A percentile compares a stretch with the other conserved stretches of the same genome.
Conservation (phyloP, 37 sponge, comb jelly and placozoan species). For the Oscarella lobularis region DNA sequence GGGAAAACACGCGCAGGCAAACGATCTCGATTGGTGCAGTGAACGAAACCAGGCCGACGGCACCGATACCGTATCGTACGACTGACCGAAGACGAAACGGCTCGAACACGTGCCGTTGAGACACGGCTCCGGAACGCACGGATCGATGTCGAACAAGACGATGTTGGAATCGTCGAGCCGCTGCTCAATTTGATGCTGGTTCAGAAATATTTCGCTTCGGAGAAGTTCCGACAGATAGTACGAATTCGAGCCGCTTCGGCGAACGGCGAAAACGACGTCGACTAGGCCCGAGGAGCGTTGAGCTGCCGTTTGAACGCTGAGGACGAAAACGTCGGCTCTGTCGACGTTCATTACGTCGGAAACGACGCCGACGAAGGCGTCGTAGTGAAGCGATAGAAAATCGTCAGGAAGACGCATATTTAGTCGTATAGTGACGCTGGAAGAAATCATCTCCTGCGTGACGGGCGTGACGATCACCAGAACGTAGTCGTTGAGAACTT, state of each 20-base stretch:
- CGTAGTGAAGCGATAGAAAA: neutral
- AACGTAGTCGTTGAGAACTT: neutral
- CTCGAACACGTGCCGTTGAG: neutral
- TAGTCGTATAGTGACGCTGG: neutral
- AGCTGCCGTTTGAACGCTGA: neutral
- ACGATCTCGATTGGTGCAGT: neutral
- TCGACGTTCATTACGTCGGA: neutral
- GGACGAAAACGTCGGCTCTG: neutral
- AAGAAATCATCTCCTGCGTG: neutral
- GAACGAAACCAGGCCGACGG: neutral
- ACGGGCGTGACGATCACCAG: neutral
- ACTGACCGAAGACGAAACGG: neutral
- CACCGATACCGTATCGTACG: neutral
- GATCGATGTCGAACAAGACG: neutral
- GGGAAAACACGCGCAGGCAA: neutral
- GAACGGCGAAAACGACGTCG: neutral
- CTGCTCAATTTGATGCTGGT: neutral
- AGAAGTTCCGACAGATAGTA: neutral
- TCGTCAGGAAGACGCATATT: neutral
- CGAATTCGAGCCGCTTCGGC: neutral
- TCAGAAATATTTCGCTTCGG: neutral
- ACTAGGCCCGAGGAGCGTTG: neutral
- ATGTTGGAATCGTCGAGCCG: neutral
- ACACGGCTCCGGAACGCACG: neutral
- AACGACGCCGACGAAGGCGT: neutral